phyloP scores from a whole-genome alignment of 1,140 invertebrate genomes.

The Drosophila carrolli region DNA sequence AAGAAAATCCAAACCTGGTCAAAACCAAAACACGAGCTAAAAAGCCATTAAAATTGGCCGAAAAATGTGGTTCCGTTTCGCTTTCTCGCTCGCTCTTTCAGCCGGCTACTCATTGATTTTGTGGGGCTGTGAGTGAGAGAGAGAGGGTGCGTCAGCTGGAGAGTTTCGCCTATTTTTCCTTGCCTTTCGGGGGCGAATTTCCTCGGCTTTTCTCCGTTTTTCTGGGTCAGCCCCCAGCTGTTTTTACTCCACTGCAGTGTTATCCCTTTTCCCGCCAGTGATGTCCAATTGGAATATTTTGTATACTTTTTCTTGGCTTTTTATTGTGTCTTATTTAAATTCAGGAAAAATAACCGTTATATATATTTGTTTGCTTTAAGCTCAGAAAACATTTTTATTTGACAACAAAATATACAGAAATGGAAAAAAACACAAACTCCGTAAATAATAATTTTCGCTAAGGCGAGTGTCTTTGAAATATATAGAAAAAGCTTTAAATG shows the following conservation, averaged over 20 bases:
- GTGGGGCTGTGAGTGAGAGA: constrained; percentile 1
- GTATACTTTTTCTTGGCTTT: not conserved
- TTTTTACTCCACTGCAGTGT: constrained; percentile 22
- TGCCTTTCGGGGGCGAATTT: not conserved
- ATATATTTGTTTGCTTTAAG: too few relatives aligned
- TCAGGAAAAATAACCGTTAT: not conserved
- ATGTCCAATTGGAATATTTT: constrained; percentile 5
- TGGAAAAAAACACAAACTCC: too few relatives aligned
- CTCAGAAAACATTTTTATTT: too few relatives aligned
- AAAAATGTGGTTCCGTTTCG: constrained; percentile 26
- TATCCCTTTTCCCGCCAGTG: constrained; percentile 36
- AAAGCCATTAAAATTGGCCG: not conserved
- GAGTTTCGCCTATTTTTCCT: not conserved
- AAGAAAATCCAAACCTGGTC: not conserved
- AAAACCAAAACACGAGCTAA: constrained; percentile 15
- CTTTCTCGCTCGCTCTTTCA: constrained; percentile 6
- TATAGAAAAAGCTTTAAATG: too few relatives aligned
- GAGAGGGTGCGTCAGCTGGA: constrained; percentile 17
- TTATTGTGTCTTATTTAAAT: not conserved
- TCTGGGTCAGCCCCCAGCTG: constrained; percentile 43
- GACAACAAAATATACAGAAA: too few relatives aligned
- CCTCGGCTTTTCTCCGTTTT: constrained; percentile 5
- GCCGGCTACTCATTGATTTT: constrained; percentile 34
- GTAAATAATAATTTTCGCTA: too few relatives aligned
- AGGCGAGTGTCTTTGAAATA: too few relatives aligned